Base-by-base conservation (phyloP, 2,113 vertebrate genomes). In the Arizona elegans region DNA sequence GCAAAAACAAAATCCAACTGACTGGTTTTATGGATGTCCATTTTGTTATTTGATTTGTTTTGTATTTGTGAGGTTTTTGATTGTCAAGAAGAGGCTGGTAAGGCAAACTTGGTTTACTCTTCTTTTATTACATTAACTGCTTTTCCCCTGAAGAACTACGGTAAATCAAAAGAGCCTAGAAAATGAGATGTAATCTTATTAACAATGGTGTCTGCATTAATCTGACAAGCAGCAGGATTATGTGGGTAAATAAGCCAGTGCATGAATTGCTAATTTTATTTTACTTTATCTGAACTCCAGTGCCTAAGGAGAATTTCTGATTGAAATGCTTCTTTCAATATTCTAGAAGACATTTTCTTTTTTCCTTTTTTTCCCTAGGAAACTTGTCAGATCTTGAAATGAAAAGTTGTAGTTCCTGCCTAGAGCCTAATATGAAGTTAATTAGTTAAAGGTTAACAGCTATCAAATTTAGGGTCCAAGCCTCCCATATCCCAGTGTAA, bases 101-200 rank as follows among this genome's bases (percentile, higher is more conserved):
- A 53, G 33, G 58, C 86, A 88, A 58, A 88, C 12, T 70, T 15
- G 10, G n/a, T 10, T 88, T 54, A 19, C 50, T 88, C 86, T 88
- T 54, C 15, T 38, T 65, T 92, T 87, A 87, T 92, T 92, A 92
- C 29, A 92, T 92, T 88, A 92, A 9, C 47, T 62, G 58, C 19
- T 87, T 92, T 91, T 23, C 3, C 56, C 86, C 91, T 54, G 58
- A 87, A 92, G 91, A 70, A 88, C 47, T 62, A 50, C 7, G 0
- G 6, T 50, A 13, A 92, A 65, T 87, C 26, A 29, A 87, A 92
- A 87, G 47, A 65, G 47, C 47, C 3, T 24, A 58, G 4, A 50
- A 38, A 38, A 88, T 54, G 47, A 88, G 7, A 26, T 43, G 56
- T 92, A 92, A 88, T 92, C 29, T 70, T 15, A 70, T 88, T 92